Evolutionary conservation across 1,140 invertebrate species (phyloP), one percentile per base, ranked within the genome.

Genomic region (Lepidostoma basale): DNA sequence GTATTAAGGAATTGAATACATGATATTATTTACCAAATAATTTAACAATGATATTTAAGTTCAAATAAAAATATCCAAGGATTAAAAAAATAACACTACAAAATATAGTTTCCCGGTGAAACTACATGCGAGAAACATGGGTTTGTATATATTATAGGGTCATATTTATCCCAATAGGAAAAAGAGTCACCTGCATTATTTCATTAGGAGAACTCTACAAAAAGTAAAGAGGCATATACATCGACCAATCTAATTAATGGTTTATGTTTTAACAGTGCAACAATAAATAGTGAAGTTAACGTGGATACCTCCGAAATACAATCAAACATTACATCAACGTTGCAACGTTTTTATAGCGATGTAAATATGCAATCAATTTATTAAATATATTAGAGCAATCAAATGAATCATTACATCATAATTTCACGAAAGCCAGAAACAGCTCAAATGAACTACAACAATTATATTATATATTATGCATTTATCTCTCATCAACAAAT

Each of bases 261-360:
- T n/a, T 20, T 18, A 47, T 47, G 12, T 47, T 47, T 20, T 10
- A 10, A 47, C 10, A 20, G 44, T 47, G 44, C 44, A 47, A 16
- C 20, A 22, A 47, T 47, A 47, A 47, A 47, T 12, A 47, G 44
- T 47, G 44, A 47, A 47, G n/a, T n/a, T n/a, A n/a, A n/a, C n/a
- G n/a, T n/a, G n/a, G n/a, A n/a, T 18, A 20, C 44, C 12, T 47
- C 44, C 20, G n/a, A n/a, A n/a, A n/a, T n/a, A n/a, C n/a, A n/a
- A n/a, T n/a, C n/a, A n/a, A n/a, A n/a, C n/a, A n/a, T n/a, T n/a
- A n/a, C n/a, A n/a, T n/a, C n/a, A n/a, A n/a, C n/a, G n/a, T n/a
- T n/a, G n/a, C n/a, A n/a, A n/a, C n/a, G n/a, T n/a, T n/a, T n/a
- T n/a, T n/a, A n/a, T n/a, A n/a, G n/a, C n/a, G n/a, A n/a, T n/a